Percentiles rank a stretch among this genome's conserved stretches.
These are phyloP conservation scores for Notodonta dromedarius DNA, from an alignment of 2,888 invertebrate genomes.

Conservation along the genomic window DNA sequence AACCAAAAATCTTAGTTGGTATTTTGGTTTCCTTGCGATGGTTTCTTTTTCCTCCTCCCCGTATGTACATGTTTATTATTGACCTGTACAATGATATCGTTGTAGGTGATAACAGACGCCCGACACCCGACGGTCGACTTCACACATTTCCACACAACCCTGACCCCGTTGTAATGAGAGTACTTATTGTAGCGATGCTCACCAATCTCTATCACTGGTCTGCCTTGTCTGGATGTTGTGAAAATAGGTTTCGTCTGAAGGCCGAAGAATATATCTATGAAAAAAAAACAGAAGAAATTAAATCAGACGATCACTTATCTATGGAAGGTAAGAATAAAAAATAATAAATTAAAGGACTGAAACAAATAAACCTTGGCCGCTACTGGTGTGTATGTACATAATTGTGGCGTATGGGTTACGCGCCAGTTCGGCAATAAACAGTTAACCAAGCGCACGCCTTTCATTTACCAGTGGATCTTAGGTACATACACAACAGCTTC, in stretches of 20 bases:
- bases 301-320: no score
- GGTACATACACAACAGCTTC: no score
- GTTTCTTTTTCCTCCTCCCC: neutral
- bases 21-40: no score
- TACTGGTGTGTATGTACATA: no score
- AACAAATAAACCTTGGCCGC: no score
- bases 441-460: no score
- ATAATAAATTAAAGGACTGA: no score
- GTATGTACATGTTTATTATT: conserved; percentile 16
- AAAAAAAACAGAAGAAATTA: neutral
- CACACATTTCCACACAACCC: conserved; percentile 53
- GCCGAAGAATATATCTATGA: neutral
- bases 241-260: conserved; percentile 3
- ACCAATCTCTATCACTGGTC: conserved; percentile 53
- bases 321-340: no score
- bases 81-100: conserved; percentile 40
- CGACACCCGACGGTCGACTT: conserved; percentile 49
- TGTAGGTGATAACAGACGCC: conserved; percentile 48
- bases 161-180: conserved; percentile 41
- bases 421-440: no score
- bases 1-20: no score
- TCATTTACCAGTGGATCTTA: no score
- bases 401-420: no score
- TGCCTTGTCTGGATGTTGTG: conserved; percentile 33
- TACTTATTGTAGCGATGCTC: conserved; percentile 51